phyloP scores from a whole-genome alignment of 2,113 vertebrate species.

The Protobothrops flavoviridis region DNA sequence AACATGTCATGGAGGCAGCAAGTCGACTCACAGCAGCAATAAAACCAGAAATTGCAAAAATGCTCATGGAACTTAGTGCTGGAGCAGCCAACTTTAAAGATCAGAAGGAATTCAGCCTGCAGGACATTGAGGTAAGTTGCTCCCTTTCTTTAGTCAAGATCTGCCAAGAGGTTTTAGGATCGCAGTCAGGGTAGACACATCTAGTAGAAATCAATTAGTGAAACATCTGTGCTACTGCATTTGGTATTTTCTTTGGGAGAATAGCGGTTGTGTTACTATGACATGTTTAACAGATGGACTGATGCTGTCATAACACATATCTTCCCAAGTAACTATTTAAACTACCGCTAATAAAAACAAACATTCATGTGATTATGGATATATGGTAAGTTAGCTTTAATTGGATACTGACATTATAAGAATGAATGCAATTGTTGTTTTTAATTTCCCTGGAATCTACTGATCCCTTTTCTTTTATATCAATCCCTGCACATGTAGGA shows the following conservation, averaged over 20 bases:
- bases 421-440: not conserved
- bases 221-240: not conserved
- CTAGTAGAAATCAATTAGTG: not conserved
- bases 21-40: slow-evolving; percentile 97
- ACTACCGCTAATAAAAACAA: not conserved
- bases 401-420: not conserved
- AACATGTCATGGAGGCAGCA: slow-evolving; percentile 97
- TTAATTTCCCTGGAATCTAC: not conserved
- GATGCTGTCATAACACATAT: not conserved
- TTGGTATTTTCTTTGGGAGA: not conserved
- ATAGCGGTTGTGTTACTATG: not conserved
- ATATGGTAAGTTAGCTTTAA: not conserved
- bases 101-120: slow-evolving; percentile 97
- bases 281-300: not conserved
- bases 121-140: slow-evolving; percentile 90
- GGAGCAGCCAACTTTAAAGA: slow-evolving; percentile 96
- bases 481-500: not conserved
- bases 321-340: not conserved
- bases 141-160: not conserved
- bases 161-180: not conserved
- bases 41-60: slow-evolving; percentile 99
- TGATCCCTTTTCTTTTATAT: not conserved
- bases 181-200: not conserved
- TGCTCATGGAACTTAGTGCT: slow-evolving; percentile 97
- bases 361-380: not conserved